phyloP scores from a whole-genome alignment of 2,888 invertebrate genomes.

The Bugula neritina region DNA sequence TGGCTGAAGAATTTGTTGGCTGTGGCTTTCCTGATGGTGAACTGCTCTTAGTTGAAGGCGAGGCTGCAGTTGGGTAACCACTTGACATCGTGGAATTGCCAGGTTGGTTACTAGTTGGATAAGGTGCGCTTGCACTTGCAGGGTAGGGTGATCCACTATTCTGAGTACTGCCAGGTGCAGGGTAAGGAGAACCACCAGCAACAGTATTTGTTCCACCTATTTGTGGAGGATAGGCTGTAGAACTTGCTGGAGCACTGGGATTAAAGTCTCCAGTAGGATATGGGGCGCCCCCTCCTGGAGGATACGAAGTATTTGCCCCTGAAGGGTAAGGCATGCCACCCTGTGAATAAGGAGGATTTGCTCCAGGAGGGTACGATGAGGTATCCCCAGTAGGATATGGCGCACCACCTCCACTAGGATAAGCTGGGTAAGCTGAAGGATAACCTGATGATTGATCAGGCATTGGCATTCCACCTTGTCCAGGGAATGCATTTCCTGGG shows the following conservation, averaged over 20 bases:
- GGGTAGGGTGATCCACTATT: too few relatives aligned
- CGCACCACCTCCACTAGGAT: background rate
- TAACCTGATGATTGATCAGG: background rate
- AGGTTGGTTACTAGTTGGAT: too few relatives aligned
- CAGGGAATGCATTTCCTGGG: background rate
- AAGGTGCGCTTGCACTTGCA: too few relatives aligned
- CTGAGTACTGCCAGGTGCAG: too few relatives aligned
- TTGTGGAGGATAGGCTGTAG: too few relatives aligned
- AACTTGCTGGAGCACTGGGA: background rate
- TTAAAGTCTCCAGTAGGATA: background rate
- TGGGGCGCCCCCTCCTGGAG: background rate
- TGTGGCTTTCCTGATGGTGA: background rate
- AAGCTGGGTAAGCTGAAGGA: background rate
- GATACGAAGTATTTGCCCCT: background rate
- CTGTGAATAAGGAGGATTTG: background rate
- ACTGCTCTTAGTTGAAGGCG: too few relatives aligned
- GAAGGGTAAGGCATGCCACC: background rate
- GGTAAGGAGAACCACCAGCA: background rate
- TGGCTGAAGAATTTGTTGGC: background rate
- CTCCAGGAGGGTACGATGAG: background rate
- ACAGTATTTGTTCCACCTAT: too few relatives aligned
- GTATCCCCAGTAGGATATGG: background rate
- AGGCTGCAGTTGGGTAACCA: too few relatives aligned
- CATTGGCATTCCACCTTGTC: background rate
- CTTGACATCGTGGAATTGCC: too few relatives aligned